Percentiles rank a stretch among this genome's conserved stretches.
Evolutionary conservation across 2,888 invertebrate genomes (phyloP).

Genomic region (Drosophila flavopinicola): DNA sequence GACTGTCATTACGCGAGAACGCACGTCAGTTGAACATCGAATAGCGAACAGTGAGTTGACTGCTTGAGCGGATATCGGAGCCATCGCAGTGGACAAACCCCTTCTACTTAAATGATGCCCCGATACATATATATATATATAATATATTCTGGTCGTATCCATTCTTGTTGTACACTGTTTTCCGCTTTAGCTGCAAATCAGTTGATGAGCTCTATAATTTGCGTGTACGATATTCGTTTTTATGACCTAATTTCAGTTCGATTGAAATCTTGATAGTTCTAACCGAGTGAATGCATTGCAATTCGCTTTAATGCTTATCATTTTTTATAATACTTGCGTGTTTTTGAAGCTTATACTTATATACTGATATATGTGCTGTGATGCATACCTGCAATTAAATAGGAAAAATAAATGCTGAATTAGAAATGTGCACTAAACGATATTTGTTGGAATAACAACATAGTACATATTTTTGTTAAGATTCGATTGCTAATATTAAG

Average conservation of each 20-base stretch:
- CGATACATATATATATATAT: too few relatives aligned
- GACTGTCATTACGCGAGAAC: conserved; percentile 68
- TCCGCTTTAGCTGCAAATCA: conserved; percentile 47
- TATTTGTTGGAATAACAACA: neutral
- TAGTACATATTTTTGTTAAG: too few relatives aligned
- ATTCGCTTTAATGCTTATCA: conserved; percentile 3
- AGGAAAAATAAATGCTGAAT: neutral
- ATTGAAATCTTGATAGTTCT: conserved; percentile 36
- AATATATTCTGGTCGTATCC: neutral
- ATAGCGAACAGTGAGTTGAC: conserved; percentile 38
- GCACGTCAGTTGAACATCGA: conserved; percentile 54
- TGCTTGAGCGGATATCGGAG: conserved; percentile 60
- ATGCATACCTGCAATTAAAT: conserved; percentile 50
- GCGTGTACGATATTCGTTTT: conserved; percentile 56
- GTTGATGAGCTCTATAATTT: conserved; percentile 47
- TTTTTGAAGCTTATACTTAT: neutral
- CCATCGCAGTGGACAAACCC: conserved; percentile 26
- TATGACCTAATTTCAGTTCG: conserved; percentile 60
- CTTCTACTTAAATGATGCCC: neutral
- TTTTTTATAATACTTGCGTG: conserved; percentile 43
- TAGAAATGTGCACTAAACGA: neutral
- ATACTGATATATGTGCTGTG: neutral
- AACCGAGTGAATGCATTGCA: conserved; percentile 3
- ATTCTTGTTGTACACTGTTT: conserved; percentile 32
- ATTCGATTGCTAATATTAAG: too few relatives aligned